A percentile compares a stretch with the other conserved stretches of the same genome.
Conservation (phyloP, 2,888 invertebrate genomes). For the Nemotelus nigrinus region DNA sequence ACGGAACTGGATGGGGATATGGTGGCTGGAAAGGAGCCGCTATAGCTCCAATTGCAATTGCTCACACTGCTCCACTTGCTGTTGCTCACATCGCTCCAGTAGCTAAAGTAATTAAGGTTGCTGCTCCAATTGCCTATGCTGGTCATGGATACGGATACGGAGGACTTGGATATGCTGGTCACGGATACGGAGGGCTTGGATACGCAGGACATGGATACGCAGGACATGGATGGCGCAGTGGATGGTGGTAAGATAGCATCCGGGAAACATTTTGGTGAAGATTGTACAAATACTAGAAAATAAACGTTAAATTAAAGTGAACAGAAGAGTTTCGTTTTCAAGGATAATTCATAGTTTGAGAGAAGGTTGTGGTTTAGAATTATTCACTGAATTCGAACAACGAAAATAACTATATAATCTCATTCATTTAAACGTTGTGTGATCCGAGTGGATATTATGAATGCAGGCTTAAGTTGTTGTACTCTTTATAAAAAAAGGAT, state of each 20-base stretch:
- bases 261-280: no score
- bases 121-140: constrained; percentile 17
- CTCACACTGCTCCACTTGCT: neutral
- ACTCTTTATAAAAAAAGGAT: no score
- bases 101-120: neutral
- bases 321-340: no score
- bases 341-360: no score
- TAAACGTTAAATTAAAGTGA: no score
- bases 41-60: neutral
- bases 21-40: constrained; percentile 12
- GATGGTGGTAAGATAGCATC: neutral
- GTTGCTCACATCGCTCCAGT: neutral
- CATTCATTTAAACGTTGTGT: no score
- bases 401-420: no score
- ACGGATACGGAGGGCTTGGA: neutral
- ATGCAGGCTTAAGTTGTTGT: no score
- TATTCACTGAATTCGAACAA: no score
- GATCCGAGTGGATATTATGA: no score
- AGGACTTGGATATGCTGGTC: neutral
- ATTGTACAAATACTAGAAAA: no score
- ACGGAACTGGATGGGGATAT: constrained; percentile 5
- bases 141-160: constrained; percentile 7
- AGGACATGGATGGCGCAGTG: neutral
- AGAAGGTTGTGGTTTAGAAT: no score
- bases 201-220: neutral